Evolutionary conservation across 2,888 invertebrate genomes (phyloP), one percentile per base, ranked within the genome.

Genomic region (Drosophila meridiana): DNA sequence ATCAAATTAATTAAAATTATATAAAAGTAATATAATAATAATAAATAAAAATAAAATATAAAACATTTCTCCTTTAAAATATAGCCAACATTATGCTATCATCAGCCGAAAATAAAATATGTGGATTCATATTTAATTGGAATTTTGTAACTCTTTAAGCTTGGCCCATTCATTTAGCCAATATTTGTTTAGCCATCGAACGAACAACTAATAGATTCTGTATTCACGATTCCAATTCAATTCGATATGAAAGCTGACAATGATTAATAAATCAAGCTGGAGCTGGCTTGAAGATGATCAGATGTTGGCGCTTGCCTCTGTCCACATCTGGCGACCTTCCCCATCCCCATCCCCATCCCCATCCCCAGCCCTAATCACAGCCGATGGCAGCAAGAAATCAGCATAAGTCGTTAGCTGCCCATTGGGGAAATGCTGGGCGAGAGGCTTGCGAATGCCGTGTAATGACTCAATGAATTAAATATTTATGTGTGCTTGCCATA

Each of bases 391-490:
- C 50, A 52, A 52, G 36, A 52, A 52, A 36, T 52, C 34, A 36
- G 7, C 36, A 50, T 34, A 50, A 50, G 20, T 50, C 32, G 48
- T 48, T 47, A 47, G 47, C 28, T 47, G 28, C 13, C 5, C 13
- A 47, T 47, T 28, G 30, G 14, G 14, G 30, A 48, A 50, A 34
- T 50, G 26, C 60, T 66, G 72, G 86, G 70, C 70, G 78, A 70
- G 83, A 65, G 75, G 78, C 77, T 80, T 83, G 80, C 80, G 81
- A 89, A 83, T 83, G 83, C 73, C 83, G 78, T 87, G 87, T 87
- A 84, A 84, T 84, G 84, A 81, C 84, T 84, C 72, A 89, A 84
- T 87, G 89, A 87, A 84, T 87, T 83, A 67, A 80, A 58, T 71
- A 67, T 20, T 20, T 20, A 20, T 65, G 40, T 68, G 40, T 66